Evolutionary conservation across 1,140 invertebrate species (phyloP).

Genomic region (Pristionchus pacificus): DNA sequence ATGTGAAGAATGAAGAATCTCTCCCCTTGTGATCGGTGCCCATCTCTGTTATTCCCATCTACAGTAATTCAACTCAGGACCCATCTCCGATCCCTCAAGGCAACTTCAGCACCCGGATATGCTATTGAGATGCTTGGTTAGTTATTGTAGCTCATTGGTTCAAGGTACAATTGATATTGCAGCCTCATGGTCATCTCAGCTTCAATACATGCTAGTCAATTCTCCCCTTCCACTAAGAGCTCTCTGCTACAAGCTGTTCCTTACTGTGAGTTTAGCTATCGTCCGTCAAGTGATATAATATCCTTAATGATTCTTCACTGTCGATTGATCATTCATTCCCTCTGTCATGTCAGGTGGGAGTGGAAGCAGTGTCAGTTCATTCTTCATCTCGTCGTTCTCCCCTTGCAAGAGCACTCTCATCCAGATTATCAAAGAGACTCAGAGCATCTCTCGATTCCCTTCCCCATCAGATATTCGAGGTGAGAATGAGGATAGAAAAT

Average conservation of each 20-base stretch:
- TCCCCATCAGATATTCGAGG: neutral
- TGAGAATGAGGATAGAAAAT: neutral
- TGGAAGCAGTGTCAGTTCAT: neutral
- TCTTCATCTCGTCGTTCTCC: neutral
- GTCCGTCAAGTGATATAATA: neutral
- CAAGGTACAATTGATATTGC: neutral
- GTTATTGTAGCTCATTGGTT: neutral
- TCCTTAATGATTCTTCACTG: too few species aligned
- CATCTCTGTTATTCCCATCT: too few species aligned
- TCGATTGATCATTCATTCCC: too few species aligned
- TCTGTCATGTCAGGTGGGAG: neutral
- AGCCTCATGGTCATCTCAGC: neutral
- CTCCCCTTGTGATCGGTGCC: too few species aligned
- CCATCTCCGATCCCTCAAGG: neutral
- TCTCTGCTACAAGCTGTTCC: neutral
- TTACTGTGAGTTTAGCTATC: neutral
- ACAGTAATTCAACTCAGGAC: too few species aligned
- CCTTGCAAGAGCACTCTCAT: neutral
- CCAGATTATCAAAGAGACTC: neutral
- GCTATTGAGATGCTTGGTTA: neutral
- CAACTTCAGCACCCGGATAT: neutral
- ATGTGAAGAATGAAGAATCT: too few species aligned
- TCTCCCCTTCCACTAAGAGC: neutral
- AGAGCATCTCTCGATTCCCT: neutral
- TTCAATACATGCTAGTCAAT: neutral